Evolutionary conservation across 2,797 vertebrate genomes (phyloP), one percentile per base, ranked within the genome.

Genomic region (Lepus oiostolus): DNA sequence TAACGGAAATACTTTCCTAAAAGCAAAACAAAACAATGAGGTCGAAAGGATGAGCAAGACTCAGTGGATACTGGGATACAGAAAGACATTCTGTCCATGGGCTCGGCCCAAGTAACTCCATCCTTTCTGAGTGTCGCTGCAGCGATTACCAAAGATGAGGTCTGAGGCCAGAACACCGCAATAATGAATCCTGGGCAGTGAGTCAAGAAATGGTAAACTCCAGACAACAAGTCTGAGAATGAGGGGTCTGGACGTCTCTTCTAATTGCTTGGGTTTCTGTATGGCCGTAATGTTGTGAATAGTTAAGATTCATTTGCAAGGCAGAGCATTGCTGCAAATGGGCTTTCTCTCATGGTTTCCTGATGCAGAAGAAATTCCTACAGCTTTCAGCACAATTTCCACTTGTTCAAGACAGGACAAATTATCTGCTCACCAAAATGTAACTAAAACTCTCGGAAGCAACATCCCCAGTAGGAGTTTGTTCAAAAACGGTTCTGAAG

Each of bases 401-500:
- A 74, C 52, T 58, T 60, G 85, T 32, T 65, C 62, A 42, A 30
- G 71, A 54, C 42, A 71, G 85, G 85, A 91, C 47, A 60, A 79
- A 85, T 58, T 58, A 58, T 62, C 54, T 81, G 35, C 68, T 93
- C 32, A 32, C 54, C 70, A 77, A 76, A 63, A 30, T 38, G 65
- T 65, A 90, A 79, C 65, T 84, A 62, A 87, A 87, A 67, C 19
- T 84, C 65, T 93, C 38, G n/a, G 80, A 74, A 85, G 62, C 54
- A 75, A 85, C 85, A 62, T 8, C 32, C 74, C 88, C 85, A 81
- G 21, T 13, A 91, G 60, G 22, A 42, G 8, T 8, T 84, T 70
- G 52, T 85, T 94, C 7, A 84, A 81, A 93, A 91, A 81, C 58
- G 54, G 85, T 75, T 85, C 93, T 32, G 75, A 70, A 77, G 63